Evolutionary conservation across 2,113 vertebrate species (phyloP).

Genomic region (Tachysurus fulvidraco): DNA sequence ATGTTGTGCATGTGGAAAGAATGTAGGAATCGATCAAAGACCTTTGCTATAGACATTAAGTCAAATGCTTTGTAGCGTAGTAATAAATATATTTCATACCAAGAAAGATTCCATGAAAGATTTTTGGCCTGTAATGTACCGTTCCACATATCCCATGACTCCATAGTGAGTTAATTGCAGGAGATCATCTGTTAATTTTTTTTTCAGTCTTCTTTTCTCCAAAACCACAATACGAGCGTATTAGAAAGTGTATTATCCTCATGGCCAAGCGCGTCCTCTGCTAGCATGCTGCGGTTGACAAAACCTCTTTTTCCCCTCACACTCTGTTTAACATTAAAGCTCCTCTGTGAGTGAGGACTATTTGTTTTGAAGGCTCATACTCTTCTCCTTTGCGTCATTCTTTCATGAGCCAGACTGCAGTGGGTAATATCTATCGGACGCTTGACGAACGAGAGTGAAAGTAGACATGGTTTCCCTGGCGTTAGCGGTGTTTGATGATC

Average conservation of each 20-base stretch:
- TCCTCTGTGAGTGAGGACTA: conserved; percentile 15
- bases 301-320: neutral
- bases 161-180: conserved; percentile 16
- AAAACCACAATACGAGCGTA: conserved; percentile 16
- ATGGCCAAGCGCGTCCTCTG: neutral
- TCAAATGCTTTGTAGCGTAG: neutral
- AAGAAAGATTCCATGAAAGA: neutral
- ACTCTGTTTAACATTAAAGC: conserved; percentile 39
- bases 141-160: conserved; percentile 6
- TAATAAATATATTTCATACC: neutral
- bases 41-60: neutral
- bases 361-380: conserved; percentile 41
- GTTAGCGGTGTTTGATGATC: conserved; percentile 30
- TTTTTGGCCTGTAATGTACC: neutral
- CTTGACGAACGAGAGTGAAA: conserved; percentile 23
- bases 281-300: neutral
- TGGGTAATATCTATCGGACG: conserved; percentile 20
- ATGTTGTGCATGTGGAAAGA: neutral
- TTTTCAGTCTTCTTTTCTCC: conserved; percentile 18
- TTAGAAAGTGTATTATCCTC: neutral
- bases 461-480: conserved; percentile 41
- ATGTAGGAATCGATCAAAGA: neutral
- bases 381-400: neutral
- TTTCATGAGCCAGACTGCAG: conserved; percentile 26
- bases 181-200: neutral